Percentiles rank a stretch among this genome's conserved stretches.
Evolutionary conservation across 1,140 invertebrate genomes (phyloP).

Genomic region (Psix sp.): DNA sequence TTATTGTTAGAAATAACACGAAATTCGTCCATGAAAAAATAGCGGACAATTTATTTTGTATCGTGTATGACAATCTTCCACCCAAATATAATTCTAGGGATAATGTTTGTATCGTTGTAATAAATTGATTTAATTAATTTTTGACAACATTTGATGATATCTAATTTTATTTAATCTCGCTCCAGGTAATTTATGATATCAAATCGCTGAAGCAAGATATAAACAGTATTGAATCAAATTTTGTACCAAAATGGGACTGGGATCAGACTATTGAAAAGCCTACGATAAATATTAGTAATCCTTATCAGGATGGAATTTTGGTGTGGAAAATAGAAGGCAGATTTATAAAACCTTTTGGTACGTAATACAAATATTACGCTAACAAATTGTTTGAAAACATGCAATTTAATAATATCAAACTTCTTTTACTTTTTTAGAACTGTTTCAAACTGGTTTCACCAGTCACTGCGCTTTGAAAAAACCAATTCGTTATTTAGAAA

Average conservation of each 20-base stretch:
- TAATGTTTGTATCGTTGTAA: conserved; percentile 58
- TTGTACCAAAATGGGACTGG: conserved; percentile 48
- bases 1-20: conserved; percentile 71
- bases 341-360: conserved; percentile 68
- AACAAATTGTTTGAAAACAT: background rate
- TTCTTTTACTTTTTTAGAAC: conserved; percentile 65
- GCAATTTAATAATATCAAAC: background rate
- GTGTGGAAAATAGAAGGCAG: conserved; percentile 69
- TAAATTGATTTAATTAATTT: conserved; percentile 10
- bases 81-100: conserved; percentile 65
- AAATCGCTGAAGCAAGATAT: conserved; percentile 45
- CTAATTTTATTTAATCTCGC: conserved; percentile 2
- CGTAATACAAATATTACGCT: conserved; percentile 18
- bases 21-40: conserved; percentile 71
- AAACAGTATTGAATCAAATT: conserved; percentile 27
- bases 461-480: conserved; percentile 70
- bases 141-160: background rate
- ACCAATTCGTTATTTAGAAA: conserved; percentile 71
- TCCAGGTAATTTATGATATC: conserved; percentile 35
- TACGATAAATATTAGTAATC: conserved; percentile 61
- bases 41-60: conserved; percentile 73
- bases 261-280: conserved; percentile 27
- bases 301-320: conserved; percentile 63
- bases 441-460: conserved; percentile 72
- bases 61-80: conserved; percentile 74